These are phyloP conservation scores for Candidula unifasciata DNA, from an alignment of 2,888 invertebrate species.

Conservation along the genomic window DNA sequence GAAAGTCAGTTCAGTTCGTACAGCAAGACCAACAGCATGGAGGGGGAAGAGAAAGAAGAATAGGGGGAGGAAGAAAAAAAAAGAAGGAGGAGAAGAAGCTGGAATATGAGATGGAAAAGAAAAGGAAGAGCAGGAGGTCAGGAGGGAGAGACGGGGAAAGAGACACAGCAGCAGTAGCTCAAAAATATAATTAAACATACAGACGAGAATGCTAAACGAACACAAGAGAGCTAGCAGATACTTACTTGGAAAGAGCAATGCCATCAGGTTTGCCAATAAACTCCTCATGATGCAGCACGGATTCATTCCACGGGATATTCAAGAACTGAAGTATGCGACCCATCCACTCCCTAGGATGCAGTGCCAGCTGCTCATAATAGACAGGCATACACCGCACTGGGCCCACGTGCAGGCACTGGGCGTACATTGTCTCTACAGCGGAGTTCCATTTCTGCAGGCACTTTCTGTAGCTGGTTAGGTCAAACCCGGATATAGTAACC, in stretches of 20 bases:
- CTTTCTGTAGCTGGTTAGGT: slow-evolving; percentile 91
- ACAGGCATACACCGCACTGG: slow-evolving; percentile 87
- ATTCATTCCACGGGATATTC: slow-evolving; percentile 94
- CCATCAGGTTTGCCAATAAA: slow-evolving; percentile 96
- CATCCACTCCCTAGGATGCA: slow-evolving; percentile 94
- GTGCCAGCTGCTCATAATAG: slow-evolving; percentile 96
- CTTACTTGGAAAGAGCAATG: slow-evolving; percentile 94
- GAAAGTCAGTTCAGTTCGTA: neutral
- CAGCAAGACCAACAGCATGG: slow-evolving; percentile 18
- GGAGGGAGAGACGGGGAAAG: neutral
- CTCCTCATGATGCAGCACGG: slow-evolving; percentile 97
- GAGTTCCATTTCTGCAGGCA: slow-evolving; percentile 97
- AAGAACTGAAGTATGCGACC: slow-evolving; percentile 91
- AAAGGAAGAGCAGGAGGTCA: neutral
- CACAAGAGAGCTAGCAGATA: neutral
- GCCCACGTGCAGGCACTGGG: slow-evolving; percentile 70
- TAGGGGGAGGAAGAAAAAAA: neutral
- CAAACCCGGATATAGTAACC: slow-evolving; percentile 93
- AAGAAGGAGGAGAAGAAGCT: neutral
- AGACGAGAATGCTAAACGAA: neutral
- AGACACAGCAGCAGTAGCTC: no score
- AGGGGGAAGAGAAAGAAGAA: neutral
- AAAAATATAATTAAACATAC: no score
- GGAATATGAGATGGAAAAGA: neutral
- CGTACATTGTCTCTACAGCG: slow-evolving; percentile 92